These are phyloP conservation scores for Drosophila guanche DNA, from an alignment of 1,140 invertebrate species.

Conservation along the genomic window DNA sequence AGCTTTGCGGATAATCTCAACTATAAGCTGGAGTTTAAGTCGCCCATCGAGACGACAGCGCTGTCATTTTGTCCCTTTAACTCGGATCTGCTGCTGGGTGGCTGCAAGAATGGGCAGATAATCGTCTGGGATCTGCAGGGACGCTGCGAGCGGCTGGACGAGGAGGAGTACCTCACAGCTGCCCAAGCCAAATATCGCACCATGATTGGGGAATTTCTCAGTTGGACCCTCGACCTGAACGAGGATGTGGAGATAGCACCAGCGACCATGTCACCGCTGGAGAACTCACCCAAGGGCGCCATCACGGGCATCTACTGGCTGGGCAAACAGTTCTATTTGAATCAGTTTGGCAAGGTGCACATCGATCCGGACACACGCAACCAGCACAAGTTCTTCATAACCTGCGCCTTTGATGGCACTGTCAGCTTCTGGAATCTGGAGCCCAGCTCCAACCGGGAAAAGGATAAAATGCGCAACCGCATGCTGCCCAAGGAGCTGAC, in stretches of 20 bases:
- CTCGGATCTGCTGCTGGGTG: slow-evolving; percentile 88
- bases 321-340: slow-evolving; percentile 85
- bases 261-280: slow-evolving; percentile 86
- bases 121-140: slow-evolving; percentile 89
- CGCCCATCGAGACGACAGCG: slow-evolving; percentile 86
- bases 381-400: slow-evolving; percentile 86
- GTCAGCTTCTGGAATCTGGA: slow-evolving; percentile 89
- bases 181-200: slow-evolving; percentile 86
- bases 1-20: slow-evolving; percentile 88
- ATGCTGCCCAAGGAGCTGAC: slow-evolving; percentile 85
- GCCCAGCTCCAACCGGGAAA: slow-evolving; percentile 41
- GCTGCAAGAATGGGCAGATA: slow-evolving; percentile 89
- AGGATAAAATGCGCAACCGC: slow-evolving; percentile 30
- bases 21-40: slow-evolving; percentile 88
- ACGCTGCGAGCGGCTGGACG: slow-evolving; percentile 87
- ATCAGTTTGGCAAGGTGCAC: slow-evolving; percentile 85
- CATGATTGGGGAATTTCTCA: slow-evolving; percentile 87
- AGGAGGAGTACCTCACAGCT: slow-evolving; percentile 86
- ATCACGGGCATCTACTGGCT: slow-evolving; percentile 89
- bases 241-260: slow-evolving; percentile 85
- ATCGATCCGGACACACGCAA: slow-evolving; percentile 74
- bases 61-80: slow-evolving; percentile 88
- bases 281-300: slow-evolving; percentile 86
- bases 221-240: slow-evolving; percentile 87
- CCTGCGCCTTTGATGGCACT: slow-evolving; percentile 87